Base-by-base conservation (phyloP, 1,140 invertebrate genomes). In the Magallana gigas region DNA sequence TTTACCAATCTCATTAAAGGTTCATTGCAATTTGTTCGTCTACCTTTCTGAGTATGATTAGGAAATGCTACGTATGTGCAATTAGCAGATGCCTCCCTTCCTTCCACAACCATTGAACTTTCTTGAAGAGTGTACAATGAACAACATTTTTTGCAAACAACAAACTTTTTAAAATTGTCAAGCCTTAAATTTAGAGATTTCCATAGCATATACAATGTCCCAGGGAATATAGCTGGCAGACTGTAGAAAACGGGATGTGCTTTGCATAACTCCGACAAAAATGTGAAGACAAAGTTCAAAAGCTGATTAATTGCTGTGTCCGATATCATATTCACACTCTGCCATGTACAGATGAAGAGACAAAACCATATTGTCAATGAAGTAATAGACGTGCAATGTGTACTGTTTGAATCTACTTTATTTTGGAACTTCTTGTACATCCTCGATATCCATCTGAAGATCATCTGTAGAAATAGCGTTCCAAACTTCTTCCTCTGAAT, bases 81-180 rank as follows among this genome's bases (percentile, higher is more conserved):
- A 76, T 18, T 76, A 36, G 71, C 71, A 76, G 71, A 16, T 60
- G 9, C 5, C 71, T n/a, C n/a, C 36, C 18, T 76, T 11, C 71
- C 71, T 23, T 76, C 71, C 36, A 23, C 71, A 76, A 23, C 9
- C 0, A 36, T 36, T 76, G 36, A 23, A 76, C 71, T 8, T 76
- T 76, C 71, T 23, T 76, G 9, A 12, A 23, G 36, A 16, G 71
- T 76, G 71, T 76, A 76, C 9, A 76, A 18, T 76, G 71, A 76
- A 76, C n/a, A 76, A 36, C 71, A 76, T 86, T 88, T 88, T 83
- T 36, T 85, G 57, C 87, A 88, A 62, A 88, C 71, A n/a, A 88
- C 87, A 85, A 57, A 88, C 36, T 68, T 82, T 64, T 9, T 16
- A 83, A 88, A 88, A 16, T 85, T 83, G 64, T 86, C 80, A 64